A percentile compares a stretch with the other conserved stretches of the same genome.
Evolutionary conservation across 2,888 invertebrate genomes (phyloP).

Genomic region (Scaptomyza reducta): DNA sequence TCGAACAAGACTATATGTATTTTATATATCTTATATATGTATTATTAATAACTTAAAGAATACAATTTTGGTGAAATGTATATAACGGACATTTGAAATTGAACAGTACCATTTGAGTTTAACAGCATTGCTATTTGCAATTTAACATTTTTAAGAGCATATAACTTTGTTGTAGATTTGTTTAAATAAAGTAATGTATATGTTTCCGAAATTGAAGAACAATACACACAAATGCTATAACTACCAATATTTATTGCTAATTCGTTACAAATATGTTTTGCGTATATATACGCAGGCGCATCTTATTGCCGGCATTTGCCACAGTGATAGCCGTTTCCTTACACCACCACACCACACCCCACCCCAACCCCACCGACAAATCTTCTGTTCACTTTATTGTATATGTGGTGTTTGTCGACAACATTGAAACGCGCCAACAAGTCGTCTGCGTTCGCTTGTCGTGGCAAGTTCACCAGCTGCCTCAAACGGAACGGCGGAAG

Average conservation of each 20-base stretch:
- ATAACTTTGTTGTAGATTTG: neutral
- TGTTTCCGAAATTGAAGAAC: neutral
- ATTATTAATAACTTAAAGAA: too few species aligned
- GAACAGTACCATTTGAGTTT: conserved; percentile 9
- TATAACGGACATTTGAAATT: neutral
- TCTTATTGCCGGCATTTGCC: conserved; percentile 53
- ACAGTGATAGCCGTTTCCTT: conserved; percentile 1
- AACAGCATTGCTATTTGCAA: conserved; percentile 15
- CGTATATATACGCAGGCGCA: conserved; percentile 48
- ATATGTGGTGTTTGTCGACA: conserved; percentile 36
- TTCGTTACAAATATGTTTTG: neutral
- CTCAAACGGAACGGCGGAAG: conserved; percentile 42
- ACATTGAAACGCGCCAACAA: conserved; percentile 72
- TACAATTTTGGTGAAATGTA: too few species aligned
- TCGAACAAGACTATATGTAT: neutral
- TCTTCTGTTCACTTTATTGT: conserved; percentile 31
- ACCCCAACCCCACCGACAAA: neutral
- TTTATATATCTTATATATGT: neutral
- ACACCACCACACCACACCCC: neutral
- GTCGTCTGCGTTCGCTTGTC: conserved; percentile 72
- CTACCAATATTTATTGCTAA: neutral
- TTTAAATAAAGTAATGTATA: neutral
- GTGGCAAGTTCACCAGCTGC: conserved; percentile 57
- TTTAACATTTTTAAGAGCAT: neutral
- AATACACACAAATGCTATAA: neutral